Base-by-base conservation (phyloP, 1,140 invertebrate species). In the Globodera rostochiensis region DNA sequence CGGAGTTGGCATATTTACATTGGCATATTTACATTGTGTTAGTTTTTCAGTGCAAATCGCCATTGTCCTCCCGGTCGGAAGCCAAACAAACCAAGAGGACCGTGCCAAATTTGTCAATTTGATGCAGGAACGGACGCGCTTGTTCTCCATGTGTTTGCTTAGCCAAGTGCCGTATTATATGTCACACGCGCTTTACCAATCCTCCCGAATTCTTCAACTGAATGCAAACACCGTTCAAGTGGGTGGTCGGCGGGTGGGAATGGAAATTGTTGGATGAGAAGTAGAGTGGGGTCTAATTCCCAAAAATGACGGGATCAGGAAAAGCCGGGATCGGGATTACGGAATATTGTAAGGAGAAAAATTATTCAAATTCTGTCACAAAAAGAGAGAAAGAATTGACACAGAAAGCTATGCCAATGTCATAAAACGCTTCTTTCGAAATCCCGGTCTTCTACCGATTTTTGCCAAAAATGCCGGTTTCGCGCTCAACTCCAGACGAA, bases 101-200 rank as follows among this genome's bases (percentile, higher is more conserved):
- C 66, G 77, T 53, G 36, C n/a, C 53, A 78, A 49, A 53, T 69
- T 50, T 69, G 77, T 64, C 0, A 78, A 78, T 69, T 78, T 78
- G 77, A 49, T 70, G 70, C 13, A 69, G 21, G 77, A 78, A 69
- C 53, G 77, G 25, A 64, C 77, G 7, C 77, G 77, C 6, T 25
- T 69, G 21, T 78, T 78, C 49, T 25, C 66, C 46, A 66, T 78
- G 49, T 78, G 77, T 46, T 78, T 78, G 49, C 70, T 78, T 13
- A 78, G 77, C 25, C 53, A 64, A 36, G n/a, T 78, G 77, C 64
- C 77, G n/a, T 78, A 78, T 47, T 66, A 64, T n/a, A 6, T 78
- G 25, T 53, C 77, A 4, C 53, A 78, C 49, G 53, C 77, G 15
- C 66, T 66, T 53, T 78, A 78, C 21, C 77, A 66, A 21, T 53